Evolutionary conservation across 2,113 vertebrate genomes (phyloP).

Genomic region (Spermophilus dauricus): DNA sequence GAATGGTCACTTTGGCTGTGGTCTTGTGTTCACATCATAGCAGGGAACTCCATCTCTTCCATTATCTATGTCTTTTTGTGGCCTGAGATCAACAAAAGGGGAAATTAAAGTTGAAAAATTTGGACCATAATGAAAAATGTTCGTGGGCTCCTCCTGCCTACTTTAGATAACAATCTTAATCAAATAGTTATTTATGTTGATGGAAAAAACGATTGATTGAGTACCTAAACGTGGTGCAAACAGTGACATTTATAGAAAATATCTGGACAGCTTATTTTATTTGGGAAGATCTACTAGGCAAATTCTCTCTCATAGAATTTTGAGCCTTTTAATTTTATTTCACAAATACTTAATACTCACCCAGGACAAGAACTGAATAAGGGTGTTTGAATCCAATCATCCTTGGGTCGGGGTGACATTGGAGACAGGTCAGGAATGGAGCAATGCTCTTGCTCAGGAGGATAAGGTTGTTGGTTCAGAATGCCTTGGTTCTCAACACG

Average conservation of each 20-base stretch:
- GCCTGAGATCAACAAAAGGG: slow-evolving; percentile 6
- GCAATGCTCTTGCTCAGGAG: accelerated
- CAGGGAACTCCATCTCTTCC: not conserved
- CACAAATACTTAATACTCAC: not conserved
- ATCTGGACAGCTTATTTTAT: not conserved
- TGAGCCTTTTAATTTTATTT: slow-evolving; percentile 16
- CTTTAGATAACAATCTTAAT: slow-evolving; percentile 52
- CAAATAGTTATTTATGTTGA: not conserved
- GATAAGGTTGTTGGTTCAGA: not conserved
- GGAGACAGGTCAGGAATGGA: not conserved
- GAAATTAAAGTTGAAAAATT: slow-evolving; percentile 57
- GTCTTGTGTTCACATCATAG: accelerated
- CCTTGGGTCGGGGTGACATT: accelerated
- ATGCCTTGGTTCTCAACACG: not conserved
- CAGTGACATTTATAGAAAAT: not conserved
- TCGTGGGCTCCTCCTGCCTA: slow-evolving; percentile 18
- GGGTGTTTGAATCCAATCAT: not conserved
- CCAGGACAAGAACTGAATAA: not conserved
- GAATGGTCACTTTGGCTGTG: not conserved
- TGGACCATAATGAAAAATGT: slow-evolving; percentile 44
- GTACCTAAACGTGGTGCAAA: not conserved
- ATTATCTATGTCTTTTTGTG: not conserved
- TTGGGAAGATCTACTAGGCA: not conserved
- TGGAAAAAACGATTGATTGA: not conserved
- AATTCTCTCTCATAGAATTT: not conserved